Percentiles rank a stretch among this genome's conserved stretches.
phyloP scores from a whole-genome alignment of 2,797 vertebrate species.

The Cyclura pinguis region DNA sequence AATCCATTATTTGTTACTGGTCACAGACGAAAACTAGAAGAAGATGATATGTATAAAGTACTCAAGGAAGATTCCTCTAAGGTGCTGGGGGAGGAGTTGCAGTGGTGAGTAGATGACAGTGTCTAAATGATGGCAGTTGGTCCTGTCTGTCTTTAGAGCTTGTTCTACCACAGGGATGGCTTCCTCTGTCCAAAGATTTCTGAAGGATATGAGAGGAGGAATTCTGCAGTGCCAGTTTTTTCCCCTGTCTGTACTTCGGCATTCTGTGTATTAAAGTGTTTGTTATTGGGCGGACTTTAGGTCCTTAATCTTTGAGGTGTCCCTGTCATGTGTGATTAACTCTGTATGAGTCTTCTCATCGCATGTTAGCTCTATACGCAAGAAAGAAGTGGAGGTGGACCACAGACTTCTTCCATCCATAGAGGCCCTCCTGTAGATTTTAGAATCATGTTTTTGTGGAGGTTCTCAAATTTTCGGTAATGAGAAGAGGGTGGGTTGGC shows the following conservation, averaged over 20 bases:
- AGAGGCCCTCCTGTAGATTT: too few relatives aligned
- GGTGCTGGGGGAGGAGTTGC: constrained; percentile 89
- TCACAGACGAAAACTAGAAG: constrained; percentile 88
- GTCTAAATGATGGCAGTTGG: too few relatives aligned
- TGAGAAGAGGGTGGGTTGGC: too few relatives aligned
- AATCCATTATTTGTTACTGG: constrained; percentile 92
- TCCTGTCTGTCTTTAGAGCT: neutral
- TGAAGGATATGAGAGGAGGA: neutral
- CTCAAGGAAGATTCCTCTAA: constrained; percentile 91
- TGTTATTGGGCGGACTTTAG: neutral
- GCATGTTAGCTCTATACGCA: neutral
- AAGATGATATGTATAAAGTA: constrained; percentile 95
- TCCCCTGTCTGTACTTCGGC: neutral
- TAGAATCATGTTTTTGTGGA: too few relatives aligned
- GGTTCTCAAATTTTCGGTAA: too few relatives aligned
- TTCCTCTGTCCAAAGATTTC: neutral
- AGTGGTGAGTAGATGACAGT: constrained; percentile 82
- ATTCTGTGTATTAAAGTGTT: neutral
- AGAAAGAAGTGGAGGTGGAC: too few relatives aligned
- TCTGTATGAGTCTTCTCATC: neutral
- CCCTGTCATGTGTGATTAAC: neutral
- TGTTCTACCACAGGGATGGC: too few relatives aligned
- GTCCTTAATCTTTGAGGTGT: neutral
- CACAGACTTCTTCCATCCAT: too few relatives aligned
- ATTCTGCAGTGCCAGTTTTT: neutral